Evolutionary conservation across 2,888 invertebrate genomes (phyloP), one percentile per base, ranked within the genome.

Genomic region (Incurvaria masculella): DNA sequence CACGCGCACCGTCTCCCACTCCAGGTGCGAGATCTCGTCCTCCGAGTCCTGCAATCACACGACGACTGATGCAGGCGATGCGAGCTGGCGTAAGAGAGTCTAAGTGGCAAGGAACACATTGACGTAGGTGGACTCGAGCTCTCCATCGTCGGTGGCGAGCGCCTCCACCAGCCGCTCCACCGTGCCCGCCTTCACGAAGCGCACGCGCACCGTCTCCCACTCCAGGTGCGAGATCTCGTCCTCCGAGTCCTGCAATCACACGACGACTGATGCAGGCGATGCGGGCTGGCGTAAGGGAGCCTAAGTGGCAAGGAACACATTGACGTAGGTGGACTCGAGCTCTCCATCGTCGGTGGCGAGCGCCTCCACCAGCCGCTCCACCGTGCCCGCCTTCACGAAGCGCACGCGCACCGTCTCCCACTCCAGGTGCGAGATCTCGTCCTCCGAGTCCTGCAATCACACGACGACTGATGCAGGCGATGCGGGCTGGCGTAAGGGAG

Each of bases 1-100:
- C 53, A 97, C 94, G 55, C 94, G 86, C 55, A 97, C 94, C 39
- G 96, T 97, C 80, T 97, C 97, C 99, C 99, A 99, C 85, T 98
- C 97, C 68, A 99, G 79, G 69, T 97, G 96, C 45, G 94, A 94
- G 59, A 94, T 94, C 75, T 93, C 93, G 73, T 92, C 92, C 64
- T 92, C 91, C 2, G 91, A 91, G 65, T 92, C 92, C 88, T 88
- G 71, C 3, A 72, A 72, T 56, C 44, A 20, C 45, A 21, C 44
- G n/a, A n/a, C n/a, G n/a, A n/a, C n/a, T n/a, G n/a, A n/a, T n/a
- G n/a, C n/a, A n/a, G n/a, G n/a, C n/a, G n/a, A n/a, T n/a, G n/a
- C n/a, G n/a, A n/a, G n/a, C n/a, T n/a, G n/a, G n/a, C n/a, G n/a
- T n/a, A n/a, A n/a, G n/a, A n/a, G n/a, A n/a, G n/a, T n/a, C n/a